phyloP scores from a whole-genome alignment of 2,113 vertebrate genomes.

The Tylochromis polylepis region DNA sequence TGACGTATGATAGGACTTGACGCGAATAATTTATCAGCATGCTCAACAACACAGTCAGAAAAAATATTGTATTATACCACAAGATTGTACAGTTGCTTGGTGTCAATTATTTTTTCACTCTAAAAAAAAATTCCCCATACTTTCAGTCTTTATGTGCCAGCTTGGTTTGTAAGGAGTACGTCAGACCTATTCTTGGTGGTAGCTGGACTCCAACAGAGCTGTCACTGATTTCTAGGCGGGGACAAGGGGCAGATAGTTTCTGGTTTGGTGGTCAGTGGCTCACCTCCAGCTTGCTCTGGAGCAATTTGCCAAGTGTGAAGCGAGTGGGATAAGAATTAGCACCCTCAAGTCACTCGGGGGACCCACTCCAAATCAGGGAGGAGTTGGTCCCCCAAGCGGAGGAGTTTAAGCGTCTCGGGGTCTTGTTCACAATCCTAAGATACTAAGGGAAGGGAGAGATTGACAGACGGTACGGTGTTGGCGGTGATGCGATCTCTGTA shows the following conservation, averaged over 20 bases:
- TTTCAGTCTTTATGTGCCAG: neutral
- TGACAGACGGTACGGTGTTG: no score
- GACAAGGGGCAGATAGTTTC: neutral
- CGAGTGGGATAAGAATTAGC: accelerated
- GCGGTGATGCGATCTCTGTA: no score
- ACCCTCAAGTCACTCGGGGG: neutral
- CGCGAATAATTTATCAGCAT: neutral
- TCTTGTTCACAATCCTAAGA: no score
- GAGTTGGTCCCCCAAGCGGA: neutral
- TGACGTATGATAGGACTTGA: neutral
- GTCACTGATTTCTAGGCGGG: neutral
- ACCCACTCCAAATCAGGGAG: neutral
- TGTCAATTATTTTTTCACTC: neutral
- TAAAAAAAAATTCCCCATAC: accelerated
- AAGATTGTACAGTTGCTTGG: no score
- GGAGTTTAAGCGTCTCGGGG: neutral
- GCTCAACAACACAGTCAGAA: neutral
- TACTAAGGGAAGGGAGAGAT: no score
- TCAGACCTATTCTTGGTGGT: neutral
- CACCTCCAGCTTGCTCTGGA: neutral
- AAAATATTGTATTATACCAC: no score
- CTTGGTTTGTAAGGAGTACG: neutral
- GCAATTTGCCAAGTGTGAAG: neutral
- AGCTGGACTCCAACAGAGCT: neutral
- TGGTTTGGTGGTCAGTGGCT: neutral